A percentile compares a stretch with the other conserved stretches of the same genome.
Conservation (phyloP, 1,140 invertebrate species). For the Ylistrum balloti region DNA sequence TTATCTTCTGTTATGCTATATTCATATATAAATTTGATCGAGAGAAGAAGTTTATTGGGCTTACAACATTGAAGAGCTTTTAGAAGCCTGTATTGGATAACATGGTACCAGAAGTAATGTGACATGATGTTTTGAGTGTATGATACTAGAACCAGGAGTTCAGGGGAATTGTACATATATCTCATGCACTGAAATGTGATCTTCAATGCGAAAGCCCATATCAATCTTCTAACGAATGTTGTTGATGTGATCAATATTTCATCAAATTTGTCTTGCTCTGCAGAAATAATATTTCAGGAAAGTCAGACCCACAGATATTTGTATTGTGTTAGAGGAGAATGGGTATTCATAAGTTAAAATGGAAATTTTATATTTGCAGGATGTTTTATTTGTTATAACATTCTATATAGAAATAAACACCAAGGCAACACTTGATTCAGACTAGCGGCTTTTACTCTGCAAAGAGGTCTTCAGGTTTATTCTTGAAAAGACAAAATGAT, state of each 20-base stretch:
- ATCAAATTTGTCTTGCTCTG: constrained; percentile 6
- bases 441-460: too few species aligned
- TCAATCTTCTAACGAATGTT: neutral
- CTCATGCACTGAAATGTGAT: constrained; percentile 17
- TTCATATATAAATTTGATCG: neutral
- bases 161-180: neutral
- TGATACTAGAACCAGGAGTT: neutral
- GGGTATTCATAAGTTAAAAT: too few species aligned
- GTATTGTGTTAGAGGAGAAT: neutral
- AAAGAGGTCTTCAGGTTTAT: too few species aligned
- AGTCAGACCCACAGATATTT: neutral
- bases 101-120: neutral
- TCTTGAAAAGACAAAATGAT: too few species aligned
- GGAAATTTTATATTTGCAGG: too few species aligned
- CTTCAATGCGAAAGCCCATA: neutral
- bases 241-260: constrained; percentile 1
- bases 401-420: too few species aligned
- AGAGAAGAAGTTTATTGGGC: neutral
- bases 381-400: too few species aligned
- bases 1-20: neutral
- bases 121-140: constrained; percentile 4
- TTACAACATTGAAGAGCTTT: neutral
- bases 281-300: neutral
- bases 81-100: constrained; percentile 33
- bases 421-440: too few species aligned